Conservation (phyloP, 2,888 invertebrate species). For the Ptychoptera albimana region DNA sequence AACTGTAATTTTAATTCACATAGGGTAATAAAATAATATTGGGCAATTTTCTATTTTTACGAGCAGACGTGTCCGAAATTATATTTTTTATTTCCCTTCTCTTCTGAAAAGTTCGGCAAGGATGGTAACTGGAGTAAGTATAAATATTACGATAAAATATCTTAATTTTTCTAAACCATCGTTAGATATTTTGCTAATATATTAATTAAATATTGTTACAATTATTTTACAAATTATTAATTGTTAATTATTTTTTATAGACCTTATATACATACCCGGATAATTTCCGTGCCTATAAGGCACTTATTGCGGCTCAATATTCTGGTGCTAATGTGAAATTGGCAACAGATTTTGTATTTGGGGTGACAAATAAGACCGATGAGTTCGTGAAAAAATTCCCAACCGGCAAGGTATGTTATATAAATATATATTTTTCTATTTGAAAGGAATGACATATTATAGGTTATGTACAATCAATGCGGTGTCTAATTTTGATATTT, state of each 20-base stretch:
- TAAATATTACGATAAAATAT: slow-evolving; percentile 6
- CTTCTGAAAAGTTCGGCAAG: slow-evolving; percentile 24
- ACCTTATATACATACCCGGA: slow-evolving; percentile 96
- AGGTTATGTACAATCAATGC: slow-evolving; percentile 1
- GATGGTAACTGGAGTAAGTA: slow-evolving; percentile 62
- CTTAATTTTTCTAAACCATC: slow-evolving; percentile 7
- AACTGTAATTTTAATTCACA: no score
- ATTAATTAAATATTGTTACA: neutral
- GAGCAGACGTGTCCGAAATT: no score
- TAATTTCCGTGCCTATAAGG: slow-evolving; percentile 97
- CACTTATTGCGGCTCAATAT: slow-evolving; percentile 93
- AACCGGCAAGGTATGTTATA: slow-evolving; percentile 72
- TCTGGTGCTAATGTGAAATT: slow-evolving; percentile 77
- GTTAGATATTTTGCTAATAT: neutral
- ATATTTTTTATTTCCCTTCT: no score
- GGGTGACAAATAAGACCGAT: slow-evolving; percentile 79
- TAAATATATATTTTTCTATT: neutral
- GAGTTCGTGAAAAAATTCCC: slow-evolving; percentile 89
- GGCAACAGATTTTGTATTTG: slow-evolving; percentile 75
- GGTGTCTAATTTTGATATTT: neutral
- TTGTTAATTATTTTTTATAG: slow-evolving; percentile 14
- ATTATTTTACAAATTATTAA: slow-evolving; percentile 5
- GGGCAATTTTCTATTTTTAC: no score
- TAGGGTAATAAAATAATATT: no score
- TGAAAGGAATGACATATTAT: neutral